These are phyloP conservation scores for Fragum fragum DNA, from an alignment of 2,888 invertebrate genomes.

Conservation along the genomic window DNA sequence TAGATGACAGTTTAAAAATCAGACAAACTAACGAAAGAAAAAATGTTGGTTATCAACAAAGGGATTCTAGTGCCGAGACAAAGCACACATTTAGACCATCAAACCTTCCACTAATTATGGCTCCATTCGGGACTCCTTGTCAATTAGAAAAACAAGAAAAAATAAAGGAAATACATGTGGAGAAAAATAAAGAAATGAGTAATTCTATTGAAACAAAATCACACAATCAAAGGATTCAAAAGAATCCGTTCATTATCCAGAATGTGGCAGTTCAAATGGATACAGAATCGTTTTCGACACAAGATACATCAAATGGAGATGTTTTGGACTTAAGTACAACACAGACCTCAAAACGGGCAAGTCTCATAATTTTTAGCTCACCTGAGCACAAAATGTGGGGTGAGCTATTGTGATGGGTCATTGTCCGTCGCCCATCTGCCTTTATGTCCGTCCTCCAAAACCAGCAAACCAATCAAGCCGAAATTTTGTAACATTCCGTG, in stretches of 20 bases:
- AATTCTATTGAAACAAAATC: background rate
- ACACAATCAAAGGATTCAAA: background rate
- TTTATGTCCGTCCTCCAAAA: too few relatives aligned
- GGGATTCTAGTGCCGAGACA: background rate
- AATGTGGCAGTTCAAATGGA: background rate
- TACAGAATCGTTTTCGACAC: background rate
- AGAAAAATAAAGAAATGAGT: background rate
- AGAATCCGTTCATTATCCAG: constrained; percentile 17
- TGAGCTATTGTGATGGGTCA: too few relatives aligned
- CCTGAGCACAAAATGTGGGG: too few relatives aligned
- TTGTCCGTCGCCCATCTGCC: too few relatives aligned
- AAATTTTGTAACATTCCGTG: too few relatives aligned
- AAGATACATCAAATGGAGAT: background rate
- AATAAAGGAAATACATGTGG: background rate
- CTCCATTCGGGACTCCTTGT: background rate
- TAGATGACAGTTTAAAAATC: too few relatives aligned
- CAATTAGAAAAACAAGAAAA: background rate
- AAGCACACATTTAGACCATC: constrained; percentile 6
- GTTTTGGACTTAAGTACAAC: background rate
- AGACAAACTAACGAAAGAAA: too few relatives aligned
- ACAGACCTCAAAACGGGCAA: background rate
- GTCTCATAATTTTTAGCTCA: too few relatives aligned
- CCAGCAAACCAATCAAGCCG: too few relatives aligned
- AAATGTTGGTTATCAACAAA: too few relatives aligned
- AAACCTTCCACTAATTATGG: background rate